Base-by-base conservation (phyloP, 2,888 invertebrate species). In the Catocala sponsa region DNA sequence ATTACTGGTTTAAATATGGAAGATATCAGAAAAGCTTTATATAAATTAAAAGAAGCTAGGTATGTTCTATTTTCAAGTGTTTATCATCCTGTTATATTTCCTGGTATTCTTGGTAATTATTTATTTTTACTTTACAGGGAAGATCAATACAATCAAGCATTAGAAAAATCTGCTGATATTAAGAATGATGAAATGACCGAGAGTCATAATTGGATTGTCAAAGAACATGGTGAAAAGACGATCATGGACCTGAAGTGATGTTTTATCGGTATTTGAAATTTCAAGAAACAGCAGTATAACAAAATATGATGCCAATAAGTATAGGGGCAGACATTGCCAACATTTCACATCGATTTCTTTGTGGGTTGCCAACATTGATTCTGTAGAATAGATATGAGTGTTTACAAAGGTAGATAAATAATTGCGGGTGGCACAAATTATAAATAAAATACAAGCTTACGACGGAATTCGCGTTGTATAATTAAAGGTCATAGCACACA, bases 1-100 rank as follows among this genome's bases (percentile, higher is more conserved):
- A 11, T 95, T 0, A 90, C 95, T 10, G 97, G 97, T 35, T 81
- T 95, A 0, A 88, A 95, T 0, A 96, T 97, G 95, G 94, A 95
- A 46, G 96, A 97, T 61, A 91, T 97, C 11, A 93, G 96, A 65
- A 94, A 94, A 78, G 95, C 95, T 88, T 95, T 96, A 76, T 92
- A 95, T 72, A 92, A 91, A 76, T 92, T 94, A 10, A 90, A 80
- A 70, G 78, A 84, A 76, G 79, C 85, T 25, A 92, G 92, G 92
- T 92, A 80, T 74, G 60, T 59, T 48, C 55, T 35, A 0, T 47
- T 51, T 10, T 50, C 6, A 38, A 11, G 32, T 47, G 6, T 13
- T 7, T 0, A 13, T 15, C 12, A 25, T 25, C 25, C 25, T 25
- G 25, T 11, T 47, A 47, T 9, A 47, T 7, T n/a, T n/a, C 6